Percentiles rank a stretch among this genome's conserved stretches.
Conservation (phyloP, 1,140 invertebrate species). For the Drosophila ambigua region DNA sequence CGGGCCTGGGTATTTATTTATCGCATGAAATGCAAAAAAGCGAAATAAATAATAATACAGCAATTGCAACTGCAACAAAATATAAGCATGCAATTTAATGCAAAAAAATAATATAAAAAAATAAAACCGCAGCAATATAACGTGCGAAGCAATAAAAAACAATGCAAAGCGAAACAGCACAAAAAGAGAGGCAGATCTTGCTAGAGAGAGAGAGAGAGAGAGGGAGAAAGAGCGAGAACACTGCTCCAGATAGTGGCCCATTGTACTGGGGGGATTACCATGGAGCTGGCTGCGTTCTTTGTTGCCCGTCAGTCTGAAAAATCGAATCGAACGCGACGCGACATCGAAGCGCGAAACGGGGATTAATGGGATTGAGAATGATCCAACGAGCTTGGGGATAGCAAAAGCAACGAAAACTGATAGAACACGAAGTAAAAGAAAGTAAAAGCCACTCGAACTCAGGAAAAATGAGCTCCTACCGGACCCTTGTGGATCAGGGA, state of each 20-base stretch:
- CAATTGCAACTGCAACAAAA: constrained; percentile 31
- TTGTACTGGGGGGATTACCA: constrained; percentile 16
- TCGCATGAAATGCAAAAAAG: no score
- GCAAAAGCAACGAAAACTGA: neutral
- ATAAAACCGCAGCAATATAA: constrained; percentile 21
- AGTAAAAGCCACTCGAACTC: neutral
- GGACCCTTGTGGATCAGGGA: constrained; percentile 56
- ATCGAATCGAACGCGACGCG: constrained; percentile 34
- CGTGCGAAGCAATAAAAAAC: constrained; percentile 39
- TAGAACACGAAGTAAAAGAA: no score
- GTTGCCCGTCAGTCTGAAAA: constrained; percentile 41
- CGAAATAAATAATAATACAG: constrained; percentile 7
- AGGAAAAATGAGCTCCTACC: constrained; percentile 60
- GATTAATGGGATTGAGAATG: neutral
- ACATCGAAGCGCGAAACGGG: constrained; percentile 8
- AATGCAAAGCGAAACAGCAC: constrained; percentile 14
- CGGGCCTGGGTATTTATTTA: no score
- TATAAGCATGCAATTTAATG: constrained; percentile 31
- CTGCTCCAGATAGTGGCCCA: constrained; percentile 38
- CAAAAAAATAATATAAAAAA: constrained; percentile 10
- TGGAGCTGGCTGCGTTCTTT: constrained; percentile 19
- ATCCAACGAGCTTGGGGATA: neutral
- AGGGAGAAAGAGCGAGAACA: constrained; percentile 22
- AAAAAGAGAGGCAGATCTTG: no score
- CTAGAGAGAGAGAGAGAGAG: constrained; percentile 6